Base-by-base conservation (phyloP, 2,113 vertebrate species). In the Centrocercus urophasianus region DNA sequence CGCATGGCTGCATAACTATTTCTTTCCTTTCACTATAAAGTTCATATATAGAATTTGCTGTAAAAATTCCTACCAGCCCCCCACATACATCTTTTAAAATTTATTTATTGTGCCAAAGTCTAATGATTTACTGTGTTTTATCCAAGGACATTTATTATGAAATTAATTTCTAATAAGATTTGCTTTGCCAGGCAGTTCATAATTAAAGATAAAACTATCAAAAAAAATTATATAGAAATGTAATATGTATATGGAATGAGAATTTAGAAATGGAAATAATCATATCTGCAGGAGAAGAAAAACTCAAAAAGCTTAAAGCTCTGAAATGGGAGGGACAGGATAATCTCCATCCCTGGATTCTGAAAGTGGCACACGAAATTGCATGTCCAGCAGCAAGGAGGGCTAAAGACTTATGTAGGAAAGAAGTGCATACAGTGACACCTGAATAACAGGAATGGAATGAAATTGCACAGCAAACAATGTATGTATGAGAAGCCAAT, bases 181-280 rank as follows among this genome's bases (percentile, higher is more conserved):
- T 86, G 50, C 73, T 94, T 93, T 92, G 61, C 45, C 54, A 83
- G 89, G 81, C 60, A 79, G 45, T 96, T 95, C 74, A 78, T 67
- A 96, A 97, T 95, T 96, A 96, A 96, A 97, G 96, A 93, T 86
- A 91, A 95, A 96, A 84, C 69, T 82, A 77, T 24, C 12, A 38
- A 48, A 43, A 40, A 7, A 43, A 43, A 43, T 36, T 36, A 36
- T 36, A 86, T 45, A 92, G 52, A 93, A 87, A 82, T n/a, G 38
- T 24, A 70, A 36, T 80, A 88, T 74, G 72, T 59, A 82, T 92
- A 88, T 88, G 47, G 24, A 92, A 94, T 78, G 43, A 89, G 70
- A 48, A 57, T 84, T 59, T 36, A 11, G 1, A 94, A 94, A 91
- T 90, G 72, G 72, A 95, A 96, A 92, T 89, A 67, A 83, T 57